Conservation (phyloP, 2,113 vertebrate species). For the Aix galericulata region DNA sequence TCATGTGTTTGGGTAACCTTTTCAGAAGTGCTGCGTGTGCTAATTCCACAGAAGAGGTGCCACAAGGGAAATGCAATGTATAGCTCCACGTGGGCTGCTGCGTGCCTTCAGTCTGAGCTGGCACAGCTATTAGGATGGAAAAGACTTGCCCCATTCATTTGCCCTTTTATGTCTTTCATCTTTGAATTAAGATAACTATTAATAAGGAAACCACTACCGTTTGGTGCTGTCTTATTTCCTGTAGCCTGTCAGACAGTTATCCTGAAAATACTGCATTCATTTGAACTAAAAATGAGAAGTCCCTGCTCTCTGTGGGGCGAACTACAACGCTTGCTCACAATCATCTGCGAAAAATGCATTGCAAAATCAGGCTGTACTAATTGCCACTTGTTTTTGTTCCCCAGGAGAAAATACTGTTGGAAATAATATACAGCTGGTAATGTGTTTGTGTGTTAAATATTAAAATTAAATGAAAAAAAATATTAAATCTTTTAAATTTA, state of each 20-base stretch:
- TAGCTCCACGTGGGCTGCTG: fast-evolving
- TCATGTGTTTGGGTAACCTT: background rate
- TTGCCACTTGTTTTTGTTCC: conserved; percentile 25
- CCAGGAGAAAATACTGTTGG: conserved; percentile 28
- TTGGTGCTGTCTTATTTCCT: background rate
- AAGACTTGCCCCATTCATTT: background rate
- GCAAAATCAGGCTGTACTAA: background rate
- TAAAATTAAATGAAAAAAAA: conserved; percentile 40
- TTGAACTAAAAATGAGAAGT: background rate
- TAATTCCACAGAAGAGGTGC: background rate
- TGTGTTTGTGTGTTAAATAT: conserved; percentile 26
- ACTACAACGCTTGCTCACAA: background rate
- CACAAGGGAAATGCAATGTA: background rate
- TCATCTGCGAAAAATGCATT: background rate
- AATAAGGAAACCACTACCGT: background rate
- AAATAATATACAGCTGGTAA: conserved; percentile 20
- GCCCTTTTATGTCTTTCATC: background rate
- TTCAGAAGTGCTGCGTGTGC: background rate
- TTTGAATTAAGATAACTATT: background rate
- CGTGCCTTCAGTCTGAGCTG: background rate
- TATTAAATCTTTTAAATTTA: background rate
- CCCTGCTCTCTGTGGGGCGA: background rate
- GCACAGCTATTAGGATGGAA: background rate
- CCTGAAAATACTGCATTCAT: background rate
- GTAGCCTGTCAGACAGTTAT: background rate